Evolutionary conservation across 1,140 invertebrate species (phyloP), one percentile per base, ranked within the genome.

Genomic region (Steinernema feltiae): DNA sequence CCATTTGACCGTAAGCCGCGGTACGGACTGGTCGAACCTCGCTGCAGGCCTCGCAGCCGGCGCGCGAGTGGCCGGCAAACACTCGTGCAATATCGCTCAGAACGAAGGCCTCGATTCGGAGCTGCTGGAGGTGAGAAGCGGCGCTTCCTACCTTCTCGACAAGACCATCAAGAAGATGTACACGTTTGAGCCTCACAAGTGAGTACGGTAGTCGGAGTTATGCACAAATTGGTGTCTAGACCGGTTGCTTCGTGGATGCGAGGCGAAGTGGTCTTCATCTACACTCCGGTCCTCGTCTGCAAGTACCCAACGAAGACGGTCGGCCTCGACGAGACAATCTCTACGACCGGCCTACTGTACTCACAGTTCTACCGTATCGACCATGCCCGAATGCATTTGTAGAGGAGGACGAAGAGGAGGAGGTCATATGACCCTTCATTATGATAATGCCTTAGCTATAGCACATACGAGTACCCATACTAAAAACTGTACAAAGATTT

Each of bases 201-300:
- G 72, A 79, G n/a, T n/a, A n/a, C n/a, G n/a, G n/a, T n/a, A n/a
- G n/a, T n/a, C n/a, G n/a, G n/a, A n/a, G n/a, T n/a, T n/a, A n/a
- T n/a, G n/a, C n/a, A n/a, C n/a, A n/a, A n/a, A n/a, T n/a, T n/a
- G n/a, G n/a, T n/a, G n/a, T 84, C 73, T 76, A 84, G 84, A 29
- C 87, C 88, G 21, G 83, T 88, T 18, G 82, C 86, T 12, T 82
- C 83, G 17, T 89, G 88, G 87, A 80, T 85, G 74, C 81, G 81
- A 32, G 82, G 85, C 70, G 87, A 86, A 29, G 83, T 85, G 74
- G 69, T 88, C 30, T 89, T 89, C 83, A 86, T 86, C 32, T 87
- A 88, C 73, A 89, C 88, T 78, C 88, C 88, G 7, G 88, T 88
- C 17, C 80, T 89, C 69, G 88, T 89, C 15, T 89, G 88, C 79